Evolutionary conservation across 2,888 invertebrate species (phyloP), one percentile per base, ranked within the genome.

Genomic region (Phanerotoma sp.): DNA sequence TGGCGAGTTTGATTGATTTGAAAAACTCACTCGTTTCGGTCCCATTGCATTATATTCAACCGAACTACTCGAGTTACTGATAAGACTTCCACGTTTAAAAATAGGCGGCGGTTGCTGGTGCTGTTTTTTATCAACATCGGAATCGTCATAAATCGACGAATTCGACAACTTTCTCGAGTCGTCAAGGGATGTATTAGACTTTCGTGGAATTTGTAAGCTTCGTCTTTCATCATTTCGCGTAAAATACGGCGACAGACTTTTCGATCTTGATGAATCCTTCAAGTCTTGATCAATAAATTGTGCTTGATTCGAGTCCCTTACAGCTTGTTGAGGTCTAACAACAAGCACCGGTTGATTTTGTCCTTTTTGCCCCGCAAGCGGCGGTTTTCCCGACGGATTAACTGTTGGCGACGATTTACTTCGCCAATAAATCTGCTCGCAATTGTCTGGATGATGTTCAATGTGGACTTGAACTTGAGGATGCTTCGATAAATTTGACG

Each of bases 11-110:
- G 66, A 53, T 22, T 72, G 72, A 57, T 76, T 79, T 3, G 78
- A 78, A 61, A 83, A 82, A 61, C 82, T 82, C 2, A 83, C 82
- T 52, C 80, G 78, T 56, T 82, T 81, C 10, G 78, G 77, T 3
- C 73, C 72, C 30, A 72, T 67, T 9, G 71, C 71, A 4, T 76
- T 74, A 42, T 76, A 74, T 5, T 80, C 79, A 4, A 70, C 60
- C 1, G 68, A 63, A 4, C 66, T 71, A 15, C 59, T 70, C 33
- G 73, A 70, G 47, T 72, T 73, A 35, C 71, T 70, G 4, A 77
- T 74, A 38, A 82, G 69, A 62, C 82, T 82, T 2, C 82, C 81
- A n/a, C 82, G 65, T 66, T 79, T 79, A 51, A 82, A 82, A 54
- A 82, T 82, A 2, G 82, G 82, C 7, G 71, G 66, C 1, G 69